Percentiles rank a stretch among this genome's conserved stretches.
Conservation (phyloP, 1,140 invertebrate species). For the Notospermus geniculatus region DNA sequence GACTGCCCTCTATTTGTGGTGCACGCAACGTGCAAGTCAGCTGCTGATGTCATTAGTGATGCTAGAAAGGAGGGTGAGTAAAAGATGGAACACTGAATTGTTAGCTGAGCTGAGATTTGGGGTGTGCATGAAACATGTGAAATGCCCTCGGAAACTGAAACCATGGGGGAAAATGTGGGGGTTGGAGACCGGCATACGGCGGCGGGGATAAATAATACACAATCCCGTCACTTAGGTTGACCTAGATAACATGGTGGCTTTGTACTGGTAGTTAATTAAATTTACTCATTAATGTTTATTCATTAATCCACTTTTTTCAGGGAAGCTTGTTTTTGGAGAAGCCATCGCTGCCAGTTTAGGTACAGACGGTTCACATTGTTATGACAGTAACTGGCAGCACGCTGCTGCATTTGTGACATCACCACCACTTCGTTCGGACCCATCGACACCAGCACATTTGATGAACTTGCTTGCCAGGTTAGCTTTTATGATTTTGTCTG, state of each 20-base stretch:
- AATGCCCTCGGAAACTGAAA: too few relatives aligned
- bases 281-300: too few relatives aligned
- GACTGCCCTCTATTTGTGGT: constrained; percentile 91
- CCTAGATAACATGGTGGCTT: too few relatives aligned
- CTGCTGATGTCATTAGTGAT: constrained; percentile 73
- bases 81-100: too few relatives aligned
- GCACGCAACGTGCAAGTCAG: constrained; percentile 93
- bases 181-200: too few relatives aligned
- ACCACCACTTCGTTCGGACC: constrained; percentile 84
- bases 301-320: constrained; percentile 43
- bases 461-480: constrained; percentile 83
- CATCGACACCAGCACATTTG: constrained; percentile 75
- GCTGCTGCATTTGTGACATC: constrained; percentile 87
- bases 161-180: too few relatives aligned
- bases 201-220: too few relatives aligned
- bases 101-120: too few relatives aligned
- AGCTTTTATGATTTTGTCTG: constrained; percentile 42
- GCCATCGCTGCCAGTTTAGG: constrained; percentile 81
- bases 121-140: too few relatives aligned
- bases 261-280: too few relatives aligned
- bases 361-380: constrained; percentile 52
- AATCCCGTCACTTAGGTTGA: too few relatives aligned
- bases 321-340: constrained; percentile 81
- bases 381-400: constrained; percentile 69
- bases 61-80: constrained; percentile 69